These are phyloP conservation scores for Vannuccia rotundouncinata DNA, from an alignment of 2,888 invertebrate species.

Conservation along the genomic window DNA sequence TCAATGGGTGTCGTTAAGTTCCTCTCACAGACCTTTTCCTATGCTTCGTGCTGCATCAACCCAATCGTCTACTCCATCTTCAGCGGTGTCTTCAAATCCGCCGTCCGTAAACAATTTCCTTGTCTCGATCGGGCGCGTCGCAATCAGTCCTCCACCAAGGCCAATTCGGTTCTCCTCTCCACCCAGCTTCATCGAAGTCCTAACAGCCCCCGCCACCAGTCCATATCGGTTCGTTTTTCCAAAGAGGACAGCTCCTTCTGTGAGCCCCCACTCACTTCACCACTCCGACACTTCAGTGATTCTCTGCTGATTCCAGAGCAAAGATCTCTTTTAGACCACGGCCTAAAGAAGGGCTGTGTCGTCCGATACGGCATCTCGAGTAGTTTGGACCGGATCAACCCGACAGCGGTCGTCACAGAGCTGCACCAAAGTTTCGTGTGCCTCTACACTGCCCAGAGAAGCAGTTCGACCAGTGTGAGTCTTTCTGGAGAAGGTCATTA, in stretches of 20 bases:
- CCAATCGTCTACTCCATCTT: constrained; percentile 37
- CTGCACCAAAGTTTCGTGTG: background rate
- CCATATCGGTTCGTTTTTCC: background rate
- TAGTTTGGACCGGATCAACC: background rate
- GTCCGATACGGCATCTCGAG: background rate
- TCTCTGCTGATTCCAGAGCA: too few species aligned
- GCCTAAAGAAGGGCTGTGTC: background rate
- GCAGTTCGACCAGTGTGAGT: background rate
- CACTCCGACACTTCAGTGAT: too few species aligned
- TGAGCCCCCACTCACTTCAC: background rate
- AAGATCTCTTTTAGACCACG: too few species aligned
- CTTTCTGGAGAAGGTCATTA: background rate
- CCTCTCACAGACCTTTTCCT: constrained; percentile 25
- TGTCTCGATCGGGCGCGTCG: constrained; percentile 2
- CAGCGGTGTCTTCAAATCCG: constrained; percentile 32
- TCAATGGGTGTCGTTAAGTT: constrained; percentile 30
- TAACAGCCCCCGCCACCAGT: background rate
- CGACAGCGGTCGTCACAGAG: background rate
- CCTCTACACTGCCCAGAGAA: background rate
- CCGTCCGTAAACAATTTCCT: constrained; percentile 35
- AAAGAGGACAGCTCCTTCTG: background rate
- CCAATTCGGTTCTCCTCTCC: background rate
- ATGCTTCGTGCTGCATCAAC: constrained; percentile 36
- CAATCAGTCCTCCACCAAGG: background rate
- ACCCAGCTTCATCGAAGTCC: background rate